Evolutionary conservation across 2,113 vertebrate species (phyloP).

Genomic region (Orthonyx spaldingii): DNA sequence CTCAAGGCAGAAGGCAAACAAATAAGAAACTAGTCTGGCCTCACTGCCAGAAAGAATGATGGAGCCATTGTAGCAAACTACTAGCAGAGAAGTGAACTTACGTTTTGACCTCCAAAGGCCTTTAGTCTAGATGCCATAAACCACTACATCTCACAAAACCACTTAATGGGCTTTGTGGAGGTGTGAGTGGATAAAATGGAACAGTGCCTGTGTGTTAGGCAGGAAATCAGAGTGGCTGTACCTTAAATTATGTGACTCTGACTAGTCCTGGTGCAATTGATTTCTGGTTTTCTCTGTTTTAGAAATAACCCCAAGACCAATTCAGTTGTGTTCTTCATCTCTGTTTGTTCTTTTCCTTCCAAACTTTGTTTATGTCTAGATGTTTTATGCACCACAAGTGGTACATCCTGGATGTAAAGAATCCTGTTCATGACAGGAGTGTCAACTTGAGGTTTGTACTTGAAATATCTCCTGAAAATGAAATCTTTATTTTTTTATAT

Average conservation of each 20-base stretch:
- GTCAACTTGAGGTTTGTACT: neutral
- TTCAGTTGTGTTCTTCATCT: neutral
- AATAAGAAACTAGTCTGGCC: slow-evolving; percentile 39
- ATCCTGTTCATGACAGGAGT: neutral
- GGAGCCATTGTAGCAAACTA: neutral
- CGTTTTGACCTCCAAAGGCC: neutral
- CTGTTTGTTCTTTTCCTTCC: neutral
- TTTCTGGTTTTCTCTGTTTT: neutral
- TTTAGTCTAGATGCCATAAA: slow-evolving; percentile 7
- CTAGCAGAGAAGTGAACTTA: neutral
- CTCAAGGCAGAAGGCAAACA: slow-evolving; percentile 47
- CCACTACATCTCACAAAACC: slow-evolving; percentile 2
- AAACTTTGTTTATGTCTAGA: neutral
- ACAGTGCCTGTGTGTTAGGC: neutral
- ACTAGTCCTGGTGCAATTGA: neutral
- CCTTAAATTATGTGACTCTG: neutral
- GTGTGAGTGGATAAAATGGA: slow-evolving; percentile 1
- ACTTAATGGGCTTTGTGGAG: slow-evolving; percentile 22
- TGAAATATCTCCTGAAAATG: neutral
- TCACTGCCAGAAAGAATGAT: slow-evolving; percentile 14
- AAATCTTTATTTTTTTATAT: neutral
- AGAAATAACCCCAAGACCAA: neutral
- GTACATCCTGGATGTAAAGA: neutral
- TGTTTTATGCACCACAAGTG: neutral
- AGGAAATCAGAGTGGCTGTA: neutral